Evolutionary conservation across 2,797 vertebrate species (phyloP), one percentile per base, ranked within the genome.

Genomic region (Atherinosoma microstoma): DNA sequence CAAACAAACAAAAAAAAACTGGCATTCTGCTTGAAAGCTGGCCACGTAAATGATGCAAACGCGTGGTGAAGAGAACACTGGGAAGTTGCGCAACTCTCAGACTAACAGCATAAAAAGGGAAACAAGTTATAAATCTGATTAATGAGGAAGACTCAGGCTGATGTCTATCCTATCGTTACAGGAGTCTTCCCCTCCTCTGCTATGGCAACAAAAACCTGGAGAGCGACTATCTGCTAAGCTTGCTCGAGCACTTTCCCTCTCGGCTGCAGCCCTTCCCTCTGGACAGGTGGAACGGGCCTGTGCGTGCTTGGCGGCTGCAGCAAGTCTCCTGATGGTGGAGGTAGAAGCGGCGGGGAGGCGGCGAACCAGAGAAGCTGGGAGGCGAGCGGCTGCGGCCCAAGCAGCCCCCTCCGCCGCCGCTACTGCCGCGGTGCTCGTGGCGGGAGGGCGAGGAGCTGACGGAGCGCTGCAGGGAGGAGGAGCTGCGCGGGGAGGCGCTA

Each of bases 361-460:
- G 98, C 2, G 97, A 97, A 81, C 96, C 96, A 4, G 97, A 98
- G 88, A 96, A 97, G 91, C 97, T 99, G 60, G 98, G 98, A 34
- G 98, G 98, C 0, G 98, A 99, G 92, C 94, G 97, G 94, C 96
- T 98, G 78, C 97, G 96, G 76, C 95, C 96, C 73, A 96, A 89
- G 89, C 89, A 92, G 61, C 86, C 76, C 4, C 79, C 88, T 9
- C 76, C 96, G 18, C 95, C 95, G 59, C 95, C 91, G 35, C 95
- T 91, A 27, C 24, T 27, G 36, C 92, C 87, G 0, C 96, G 94
- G 84, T 95, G 94, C 70, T 97, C 97, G 56, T 96, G 94, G 89
- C 97, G 95, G 35, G 98, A 98, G 0, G 98, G 96, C 54, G 97
- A 98, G 88, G 98, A 98, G 92, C 97, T 98, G 91, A 96, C 94